phyloP scores from a whole-genome alignment of 1,140 invertebrate genomes.

The Drosophila subobscura region DNA sequence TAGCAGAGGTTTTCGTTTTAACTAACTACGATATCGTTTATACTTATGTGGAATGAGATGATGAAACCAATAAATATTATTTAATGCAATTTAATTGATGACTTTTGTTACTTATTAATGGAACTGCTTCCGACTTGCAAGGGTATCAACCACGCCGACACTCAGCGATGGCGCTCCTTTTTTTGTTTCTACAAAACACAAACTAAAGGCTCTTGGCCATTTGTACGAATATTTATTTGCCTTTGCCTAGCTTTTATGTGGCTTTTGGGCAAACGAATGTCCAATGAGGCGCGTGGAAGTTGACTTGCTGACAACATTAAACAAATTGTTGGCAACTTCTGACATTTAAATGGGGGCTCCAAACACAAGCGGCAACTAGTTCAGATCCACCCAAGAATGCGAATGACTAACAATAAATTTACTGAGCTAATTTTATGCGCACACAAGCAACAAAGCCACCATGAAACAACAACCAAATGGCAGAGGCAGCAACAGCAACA shows the following conservation, averaged over 20 bases:
- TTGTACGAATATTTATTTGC: not conserved
- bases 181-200: constrained; percentile 2
- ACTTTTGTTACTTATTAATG: not conserved
- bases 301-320: constrained; percentile 31
- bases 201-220: constrained; percentile 8
- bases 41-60: constrained; percentile 46
- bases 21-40: constrained; percentile 44
- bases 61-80: constrained; percentile 79
- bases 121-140: no score
- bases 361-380: constrained; percentile 3
- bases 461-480: constrained; percentile 7
- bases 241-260: not conserved
- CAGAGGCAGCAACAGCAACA: not conserved
- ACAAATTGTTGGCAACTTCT: constrained; percentile 48
- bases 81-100: constrained; percentile 63
- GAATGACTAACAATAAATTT: constrained; percentile 69
- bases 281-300: constrained; percentile 8
- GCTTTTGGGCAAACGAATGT: no score
- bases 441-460: constrained; percentile 41
- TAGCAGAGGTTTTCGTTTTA: constrained; percentile 50
- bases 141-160: no score
- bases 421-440: constrained; percentile 70
- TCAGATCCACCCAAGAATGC: constrained; percentile 49
- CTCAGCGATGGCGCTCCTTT: no score
- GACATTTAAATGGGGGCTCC: constrained; percentile 53